Percentiles rank a stretch among this genome's conserved stretches.
Conservation (phyloP, 2,888 invertebrate species). For the Campoplex capitator region DNA sequence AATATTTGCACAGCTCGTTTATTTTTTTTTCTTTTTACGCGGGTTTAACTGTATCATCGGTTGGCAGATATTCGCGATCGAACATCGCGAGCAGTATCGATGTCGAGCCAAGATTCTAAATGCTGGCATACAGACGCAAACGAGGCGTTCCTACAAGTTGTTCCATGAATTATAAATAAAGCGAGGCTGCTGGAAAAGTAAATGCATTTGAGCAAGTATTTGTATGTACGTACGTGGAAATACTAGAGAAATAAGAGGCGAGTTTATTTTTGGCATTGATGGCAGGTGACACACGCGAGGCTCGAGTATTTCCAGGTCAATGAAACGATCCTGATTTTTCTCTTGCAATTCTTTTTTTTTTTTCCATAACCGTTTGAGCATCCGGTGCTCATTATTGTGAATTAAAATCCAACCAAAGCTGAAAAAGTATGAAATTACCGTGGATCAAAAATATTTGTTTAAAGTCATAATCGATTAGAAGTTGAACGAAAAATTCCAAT, state of each 20-base stretch:
- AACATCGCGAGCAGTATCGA: not conserved
- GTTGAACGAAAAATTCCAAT: not conserved
- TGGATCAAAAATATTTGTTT: not conserved
- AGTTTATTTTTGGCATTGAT: conserved; percentile 41
- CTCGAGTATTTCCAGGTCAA: conserved; percentile 52
- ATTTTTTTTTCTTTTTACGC: not conserved
- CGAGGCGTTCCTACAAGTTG: conserved; percentile 26
- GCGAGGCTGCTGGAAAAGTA: conserved; percentile 20
- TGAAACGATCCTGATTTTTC: conserved; percentile 36
- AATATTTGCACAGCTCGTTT: not conserved
- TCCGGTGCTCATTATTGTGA: not conserved
- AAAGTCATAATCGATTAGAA: not conserved
- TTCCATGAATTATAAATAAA: conserved; percentile 48
- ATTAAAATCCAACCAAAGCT: not conserved
- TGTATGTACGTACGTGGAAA: not conserved
- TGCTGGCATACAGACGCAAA: not conserved
- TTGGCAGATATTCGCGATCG: conserved; percentile 18
- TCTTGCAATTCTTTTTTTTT: not conserved
- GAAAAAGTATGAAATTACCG: not conserved
- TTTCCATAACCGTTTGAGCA: not conserved
- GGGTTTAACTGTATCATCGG: not conserved
- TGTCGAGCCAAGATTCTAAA: conserved; percentile 6
- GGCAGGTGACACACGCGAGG: conserved; percentile 17
- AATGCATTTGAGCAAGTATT: not conserved
- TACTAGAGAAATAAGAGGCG: not conserved